A percentile compares a stretch with the other conserved stretches of the same genome.
phyloP scores from a whole-genome alignment of 2,888 invertebrate genomes.

The Masnerella sp. region DNA sequence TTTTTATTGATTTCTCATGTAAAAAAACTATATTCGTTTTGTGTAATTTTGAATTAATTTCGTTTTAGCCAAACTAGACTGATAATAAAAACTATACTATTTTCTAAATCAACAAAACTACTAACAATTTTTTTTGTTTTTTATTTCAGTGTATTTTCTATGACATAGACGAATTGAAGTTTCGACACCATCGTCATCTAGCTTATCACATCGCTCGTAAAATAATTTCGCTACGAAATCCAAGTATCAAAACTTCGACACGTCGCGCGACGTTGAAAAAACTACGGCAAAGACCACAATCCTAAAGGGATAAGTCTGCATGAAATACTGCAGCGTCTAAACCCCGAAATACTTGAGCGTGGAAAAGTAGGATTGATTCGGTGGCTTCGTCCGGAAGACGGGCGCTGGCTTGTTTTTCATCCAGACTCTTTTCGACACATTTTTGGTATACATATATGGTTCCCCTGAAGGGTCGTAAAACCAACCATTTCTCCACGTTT shows the following conservation, averaged over 20 bases:
- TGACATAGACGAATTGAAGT: too few relatives aligned
- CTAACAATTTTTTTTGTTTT: too few relatives aligned
- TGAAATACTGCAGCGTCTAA: constrained; percentile 27
- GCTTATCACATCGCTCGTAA: background rate
- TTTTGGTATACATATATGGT: constrained; percentile 41
- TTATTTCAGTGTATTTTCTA: too few relatives aligned
- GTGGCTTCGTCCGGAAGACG: constrained; percentile 22
- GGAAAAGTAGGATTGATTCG: constrained; percentile 43
- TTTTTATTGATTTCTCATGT: too few relatives aligned
- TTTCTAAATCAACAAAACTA: too few relatives aligned
- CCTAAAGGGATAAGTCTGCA: constrained; percentile 31
- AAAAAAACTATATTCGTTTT: too few relatives aligned
- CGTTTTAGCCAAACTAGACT: too few relatives aligned
- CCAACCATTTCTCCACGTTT: constrained; percentile 9
- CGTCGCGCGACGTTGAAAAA: constrained; percentile 9
- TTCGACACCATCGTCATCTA: too few relatives aligned
- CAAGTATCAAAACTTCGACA: constrained; percentile 7
- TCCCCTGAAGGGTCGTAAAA: constrained; percentile 23
- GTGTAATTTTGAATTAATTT: too few relatives aligned
- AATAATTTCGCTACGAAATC: background rate
- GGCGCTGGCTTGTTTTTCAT: constrained; percentile 20
- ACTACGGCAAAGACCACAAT: constrained; percentile 13
- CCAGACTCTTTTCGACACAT: constrained; percentile 31
- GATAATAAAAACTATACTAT: too few relatives aligned
- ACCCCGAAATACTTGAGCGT: constrained; percentile 24